Conservation (phyloP, 2,888 invertebrate genomes). For the Eristalis tenax region DNA sequence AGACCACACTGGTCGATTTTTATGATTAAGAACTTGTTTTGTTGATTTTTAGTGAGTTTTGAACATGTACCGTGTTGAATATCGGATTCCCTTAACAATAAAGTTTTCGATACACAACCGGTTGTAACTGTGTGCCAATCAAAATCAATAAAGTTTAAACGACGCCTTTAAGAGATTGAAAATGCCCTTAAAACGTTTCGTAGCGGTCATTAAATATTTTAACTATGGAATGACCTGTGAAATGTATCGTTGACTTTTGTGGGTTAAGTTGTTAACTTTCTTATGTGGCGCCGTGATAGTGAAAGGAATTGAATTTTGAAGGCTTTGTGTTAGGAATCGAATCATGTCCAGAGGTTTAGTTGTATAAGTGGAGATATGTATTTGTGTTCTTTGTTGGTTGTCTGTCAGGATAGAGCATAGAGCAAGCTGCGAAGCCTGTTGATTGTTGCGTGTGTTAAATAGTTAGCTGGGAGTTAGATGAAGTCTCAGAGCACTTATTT, state of each 20-base stretch:
- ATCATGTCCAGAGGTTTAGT: background rate
- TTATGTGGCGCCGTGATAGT: background rate
- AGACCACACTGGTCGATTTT: conserved; percentile 23
- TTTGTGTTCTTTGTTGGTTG: background rate
- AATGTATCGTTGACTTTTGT: background rate
- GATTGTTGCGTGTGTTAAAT: too few species aligned
- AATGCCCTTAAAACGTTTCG: background rate
- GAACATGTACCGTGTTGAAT: conserved; percentile 2
- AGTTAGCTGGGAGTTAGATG: too few species aligned
- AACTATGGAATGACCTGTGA: background rate
- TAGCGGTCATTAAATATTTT: background rate
- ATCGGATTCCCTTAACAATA: conserved; percentile 27
- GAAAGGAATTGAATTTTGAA: background rate
- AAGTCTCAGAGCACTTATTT: too few species aligned
- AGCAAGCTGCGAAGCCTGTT: too few species aligned
- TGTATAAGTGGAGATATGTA: background rate
- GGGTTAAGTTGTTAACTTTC: background rate
- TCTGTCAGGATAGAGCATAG: too few species aligned
- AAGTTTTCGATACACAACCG: conserved; percentile 3
- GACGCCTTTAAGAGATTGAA: background rate
- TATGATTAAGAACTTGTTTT: conserved; percentile 34
- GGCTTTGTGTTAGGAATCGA: background rate
- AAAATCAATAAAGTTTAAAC: background rate
- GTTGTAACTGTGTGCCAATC: background rate
- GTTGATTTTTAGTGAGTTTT: conserved; percentile 17